Percentiles rank a stretch among this genome's conserved stretches.
These are phyloP conservation scores for Vireo altiloquus DNA, from an alignment of 2,113 vertebrate genomes.

Conservation along the genomic window DNA sequence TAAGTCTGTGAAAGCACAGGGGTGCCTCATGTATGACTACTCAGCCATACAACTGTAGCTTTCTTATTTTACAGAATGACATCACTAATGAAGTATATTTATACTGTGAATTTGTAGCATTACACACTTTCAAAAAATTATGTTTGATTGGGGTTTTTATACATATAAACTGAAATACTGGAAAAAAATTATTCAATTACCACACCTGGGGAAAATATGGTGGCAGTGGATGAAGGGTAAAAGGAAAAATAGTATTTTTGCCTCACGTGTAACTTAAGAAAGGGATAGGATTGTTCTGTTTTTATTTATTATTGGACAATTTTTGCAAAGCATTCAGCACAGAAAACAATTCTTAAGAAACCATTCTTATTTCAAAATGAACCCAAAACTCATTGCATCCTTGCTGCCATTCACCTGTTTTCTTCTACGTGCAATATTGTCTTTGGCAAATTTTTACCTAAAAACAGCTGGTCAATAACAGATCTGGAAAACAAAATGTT, in stretches of 20 bases:
- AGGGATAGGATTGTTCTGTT: not conserved
- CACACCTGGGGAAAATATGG: not conserved
- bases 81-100: not conserved
- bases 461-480: not conserved
- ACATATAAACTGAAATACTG: not conserved
- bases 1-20: not conserved
- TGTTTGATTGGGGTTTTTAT: not conserved
- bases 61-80: not conserved
- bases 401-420: not conserved
- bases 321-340: not conserved
- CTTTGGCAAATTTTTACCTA: not conserved
- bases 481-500: not conserved
- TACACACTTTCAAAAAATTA: not conserved
- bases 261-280: not conserved
- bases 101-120: not conserved
- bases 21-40: not conserved
- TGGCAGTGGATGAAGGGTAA: not conserved
- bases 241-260: not conserved
- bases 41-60: not conserved
- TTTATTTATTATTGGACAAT: not conserved
- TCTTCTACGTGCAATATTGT: not conserved
- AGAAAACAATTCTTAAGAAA: not conserved
- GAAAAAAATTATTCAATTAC: not conserved
- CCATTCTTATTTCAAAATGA: not conserved
- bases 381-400: not conserved